Evolutionary conservation across 2,888 invertebrate species (phyloP), one percentile per base, ranked within the genome.

Genomic region (Apodemia zela): DNA sequence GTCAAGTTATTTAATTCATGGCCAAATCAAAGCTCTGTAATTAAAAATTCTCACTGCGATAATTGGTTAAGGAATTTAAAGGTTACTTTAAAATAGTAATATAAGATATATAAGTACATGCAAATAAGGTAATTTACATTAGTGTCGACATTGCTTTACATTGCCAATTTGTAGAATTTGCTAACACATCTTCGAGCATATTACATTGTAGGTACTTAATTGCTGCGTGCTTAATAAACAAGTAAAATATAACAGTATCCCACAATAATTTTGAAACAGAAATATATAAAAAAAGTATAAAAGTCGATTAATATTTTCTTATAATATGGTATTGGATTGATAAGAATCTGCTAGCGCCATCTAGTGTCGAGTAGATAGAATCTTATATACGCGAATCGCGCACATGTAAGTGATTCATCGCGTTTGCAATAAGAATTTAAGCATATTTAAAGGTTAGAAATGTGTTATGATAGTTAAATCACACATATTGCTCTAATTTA

Each of bases 321-420:
- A 35, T 35, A 7, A 35, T 2, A 35, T 13, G 3, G 13, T 13
- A 0, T 13, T 13, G 3, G 3, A 13, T 38, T 38, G 13, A 38
- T 33, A 8, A n/a, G 47, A 51, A 13, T n/a, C 42, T 42, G 17
- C 29, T 62, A 35, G 58, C 58, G 62, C 57, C 62, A 62, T 45
- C 62, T 58, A 47, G 54, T 47, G 42, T 25, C 17, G 47, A 62
- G 45, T 47, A 58, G 62, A 51, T 21, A 21, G 0, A 51, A 11
- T 38, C 13, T 38, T 11, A 38, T 38, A 2, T 13, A 13, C 3
- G 13, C 3, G 13, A 38, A 38, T 38, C 11, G 13, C 38, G 38
- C 1, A 33, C 7, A 8, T 33, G 8, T 33, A 7, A 33, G 33
- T 8, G 8, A 8, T 33, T 33, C 1, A n/a, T n/a, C n/a, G n/a